These are phyloP conservation scores for Halictus rubicundus DNA, from an alignment of 1,140 invertebrate genomes.

Conservation along the genomic window DNA sequence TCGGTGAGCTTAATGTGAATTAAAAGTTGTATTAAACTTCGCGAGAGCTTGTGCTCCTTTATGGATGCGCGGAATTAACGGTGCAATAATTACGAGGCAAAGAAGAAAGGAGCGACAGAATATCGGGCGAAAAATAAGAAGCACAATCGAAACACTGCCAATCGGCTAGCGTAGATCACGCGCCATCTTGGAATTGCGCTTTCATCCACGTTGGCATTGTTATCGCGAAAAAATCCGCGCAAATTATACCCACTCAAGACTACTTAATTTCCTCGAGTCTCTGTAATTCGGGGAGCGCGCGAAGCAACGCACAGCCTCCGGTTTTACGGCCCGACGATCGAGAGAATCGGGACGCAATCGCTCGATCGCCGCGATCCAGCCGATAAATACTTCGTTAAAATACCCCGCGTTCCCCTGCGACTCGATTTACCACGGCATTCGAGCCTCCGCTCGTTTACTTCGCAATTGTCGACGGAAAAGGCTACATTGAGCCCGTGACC, in stretches of 20 bases:
- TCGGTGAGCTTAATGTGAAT: no score
- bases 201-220: neutral
- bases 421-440: neutral
- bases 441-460: neutral
- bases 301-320: neutral
- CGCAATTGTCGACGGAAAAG: no score
- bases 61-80: no score
- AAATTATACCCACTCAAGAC: constrained; percentile 26
- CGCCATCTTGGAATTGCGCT: neutral
- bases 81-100: no score
- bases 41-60: no score
- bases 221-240: neutral
- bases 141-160: no score
- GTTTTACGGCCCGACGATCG: constrained; percentile 35
- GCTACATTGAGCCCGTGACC: no score
- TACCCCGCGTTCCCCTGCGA: constrained; percentile 21
- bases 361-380: constrained; percentile 48
- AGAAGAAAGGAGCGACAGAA: no score
- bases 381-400: constrained; percentile 67
- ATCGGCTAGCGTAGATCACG: no score
- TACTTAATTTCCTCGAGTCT: constrained; percentile 7
- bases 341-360: neutral
- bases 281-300: constrained; percentile 10
- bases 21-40: no score
- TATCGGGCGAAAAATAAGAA: no score